Conservation (phyloP, 2,888 invertebrate genomes). For the Drosophila longiperda region DNA sequence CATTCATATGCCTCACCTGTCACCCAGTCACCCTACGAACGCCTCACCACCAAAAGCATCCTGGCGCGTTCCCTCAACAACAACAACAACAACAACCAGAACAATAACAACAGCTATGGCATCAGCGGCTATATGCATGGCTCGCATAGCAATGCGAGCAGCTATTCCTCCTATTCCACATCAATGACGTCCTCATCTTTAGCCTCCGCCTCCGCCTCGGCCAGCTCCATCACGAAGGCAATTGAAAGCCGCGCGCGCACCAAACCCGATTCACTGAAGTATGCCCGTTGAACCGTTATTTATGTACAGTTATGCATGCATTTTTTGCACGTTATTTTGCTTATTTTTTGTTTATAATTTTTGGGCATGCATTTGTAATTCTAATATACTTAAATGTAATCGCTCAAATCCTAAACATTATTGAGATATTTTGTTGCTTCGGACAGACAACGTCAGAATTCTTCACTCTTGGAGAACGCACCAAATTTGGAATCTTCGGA, state of each 20-base stretch:
- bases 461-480: conserved; percentile 55
- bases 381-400: background rate
- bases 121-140: conserved; percentile 77
- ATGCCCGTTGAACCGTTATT: conserved; percentile 68
- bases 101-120: conserved; percentile 53
- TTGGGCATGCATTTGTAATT: conserved; percentile 14
- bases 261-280: conserved; percentile 84
- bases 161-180: conserved; percentile 72
- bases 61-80: conserved; percentile 64
- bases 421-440: background rate
- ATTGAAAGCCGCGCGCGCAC: conserved; percentile 79
- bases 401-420: background rate
- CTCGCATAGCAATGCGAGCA: conserved; percentile 58
- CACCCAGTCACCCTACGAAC: conserved; percentile 69
- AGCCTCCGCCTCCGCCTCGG: conserved; percentile 37
- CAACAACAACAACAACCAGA: conserved; percentile 12
- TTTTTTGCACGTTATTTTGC: conserved; percentile 33
- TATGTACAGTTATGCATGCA: conserved; percentile 55
- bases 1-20: conserved; percentile 67
- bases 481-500: conserved; percentile 79
- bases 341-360: background rate
- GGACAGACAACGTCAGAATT: conserved; percentile 74
- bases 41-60: conserved; percentile 77
- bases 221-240: conserved; percentile 68
- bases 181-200: conserved; percentile 68